A percentile compares a stretch with the other conserved stretches of the same genome.
phyloP scores from a whole-genome alignment of 1,140 invertebrate genomes.

The Thrips palmi region DNA sequence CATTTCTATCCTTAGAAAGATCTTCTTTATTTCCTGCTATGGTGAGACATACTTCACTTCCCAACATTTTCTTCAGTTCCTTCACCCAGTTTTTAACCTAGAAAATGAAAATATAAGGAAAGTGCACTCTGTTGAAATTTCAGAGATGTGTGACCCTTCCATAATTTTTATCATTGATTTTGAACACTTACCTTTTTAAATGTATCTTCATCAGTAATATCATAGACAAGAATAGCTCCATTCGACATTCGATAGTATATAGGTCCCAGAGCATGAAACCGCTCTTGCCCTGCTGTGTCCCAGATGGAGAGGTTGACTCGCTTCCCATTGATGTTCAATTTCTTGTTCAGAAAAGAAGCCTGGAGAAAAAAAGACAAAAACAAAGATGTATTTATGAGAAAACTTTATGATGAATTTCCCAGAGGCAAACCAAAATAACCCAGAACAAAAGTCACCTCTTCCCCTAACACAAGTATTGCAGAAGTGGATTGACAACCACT shows the following conservation, averaged over 20 bases:
- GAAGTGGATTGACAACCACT: too few relatives aligned
- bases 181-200: slow-evolving; percentile 68
- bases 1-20: slow-evolving; percentile 76
- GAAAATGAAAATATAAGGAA: slow-evolving; percentile 18
- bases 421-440: too few relatives aligned
- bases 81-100: slow-evolving; percentile 97
- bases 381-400: too few relatives aligned
- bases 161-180: neutral
- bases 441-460: too few relatives aligned
- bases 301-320: slow-evolving; percentile 88
- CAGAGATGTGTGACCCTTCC: too few relatives aligned
- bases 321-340: slow-evolving; percentile 78
- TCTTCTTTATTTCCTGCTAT: slow-evolving; percentile 98
- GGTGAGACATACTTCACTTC: slow-evolving; percentile 73
- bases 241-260: slow-evolving; percentile 97
- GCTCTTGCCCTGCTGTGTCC: slow-evolving; percentile 94
- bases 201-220: slow-evolving; percentile 94
- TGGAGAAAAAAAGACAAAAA: slow-evolving; percentile 27
- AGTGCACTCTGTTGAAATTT: too few relatives aligned
- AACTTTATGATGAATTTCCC: too few relatives aligned
- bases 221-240: slow-evolving; percentile 95
- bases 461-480: too few relatives aligned
- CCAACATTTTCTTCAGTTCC: slow-evolving; percentile 90
- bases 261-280: slow-evolving; percentile 90
- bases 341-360: slow-evolving; percentile 95